Evolutionary conservation across 2,797 vertebrate species (phyloP), one percentile per base, ranked within the genome.

Genomic region (Muraenolepis orangiensis): DNA sequence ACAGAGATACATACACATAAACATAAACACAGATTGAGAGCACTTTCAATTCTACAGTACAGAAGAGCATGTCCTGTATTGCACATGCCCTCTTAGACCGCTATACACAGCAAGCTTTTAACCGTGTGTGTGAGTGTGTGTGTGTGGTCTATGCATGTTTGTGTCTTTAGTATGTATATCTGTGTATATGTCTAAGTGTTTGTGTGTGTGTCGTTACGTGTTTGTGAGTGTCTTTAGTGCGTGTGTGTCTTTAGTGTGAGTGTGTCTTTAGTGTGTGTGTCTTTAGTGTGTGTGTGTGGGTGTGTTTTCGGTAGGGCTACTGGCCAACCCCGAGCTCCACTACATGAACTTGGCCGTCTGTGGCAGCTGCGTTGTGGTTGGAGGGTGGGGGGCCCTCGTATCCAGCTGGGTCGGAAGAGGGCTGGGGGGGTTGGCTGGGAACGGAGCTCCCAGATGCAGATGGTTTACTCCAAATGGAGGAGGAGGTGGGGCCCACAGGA

Each of bases 391-490:
- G 89, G 85, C 84, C 89, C 85, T 86, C 83, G 83, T 87, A 88
- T 90, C 91, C 90, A 90, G 91, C 91, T 91, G 89, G 90, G 91
- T 92, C 85, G 85, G 86, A 91, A 90, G 90, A 86, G 82, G 69
- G 85, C 76, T 84, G 86, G 87, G 61, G 88, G 84, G 84, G 82
- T 88, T n/a, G n/a, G n/a, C n/a, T n/a, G 88, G 90, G 74, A 20
- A 29, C 70, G 69, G 87, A 81, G 79, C 81, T 80, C 85, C 85
- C 91, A 91, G 88, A 92, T 93, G 90, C 91, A 91, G 90, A 92
- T 91, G 91, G 91, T 92, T 93, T 90, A 88, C 90, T 88, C 91
- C 91, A 91, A 92, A 91, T 91, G 88, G 89, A 92, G 91, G 91
- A 92, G 91, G 91, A 91, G 89, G 85, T 87, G 87, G 87, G 88